Percentiles rank a stretch among this genome's conserved stretches.
These are phyloP conservation scores for Sitta europaea DNA, from an alignment of 2,113 vertebrate genomes.

Conservation along the genomic window DNA sequence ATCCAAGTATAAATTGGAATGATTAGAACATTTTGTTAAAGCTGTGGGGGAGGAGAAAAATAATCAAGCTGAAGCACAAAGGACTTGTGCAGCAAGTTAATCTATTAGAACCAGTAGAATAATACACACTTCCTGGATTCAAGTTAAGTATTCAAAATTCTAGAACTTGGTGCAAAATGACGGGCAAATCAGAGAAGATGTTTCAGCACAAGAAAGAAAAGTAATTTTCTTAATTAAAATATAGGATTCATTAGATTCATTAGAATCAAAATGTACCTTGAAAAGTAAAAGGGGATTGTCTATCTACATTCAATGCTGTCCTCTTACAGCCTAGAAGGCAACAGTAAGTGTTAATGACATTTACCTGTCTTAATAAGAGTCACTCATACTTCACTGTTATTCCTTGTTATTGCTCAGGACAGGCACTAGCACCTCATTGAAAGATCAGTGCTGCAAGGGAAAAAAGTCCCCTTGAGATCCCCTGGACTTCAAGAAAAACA, in stretches of 20 bases:
- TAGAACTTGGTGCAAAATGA: neutral
- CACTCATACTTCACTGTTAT: conserved; percentile 72
- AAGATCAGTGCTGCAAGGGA: conserved; percentile 73
- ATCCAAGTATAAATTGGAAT: conserved; percentile 37
- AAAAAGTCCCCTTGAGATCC: conserved; percentile 64
- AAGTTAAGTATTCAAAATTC: neutral
- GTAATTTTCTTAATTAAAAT: conserved; percentile 65
- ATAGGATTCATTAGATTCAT: conserved; percentile 31
- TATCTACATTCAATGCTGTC: conserved; percentile 26
- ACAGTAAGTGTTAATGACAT: conserved; percentile 72
- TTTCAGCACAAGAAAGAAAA: neutral
- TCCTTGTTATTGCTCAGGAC: conserved; percentile 74
- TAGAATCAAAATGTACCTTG: conserved; percentile 30
- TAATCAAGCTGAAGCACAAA: conserved; percentile 30
- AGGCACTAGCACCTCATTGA: conserved; percentile 73
- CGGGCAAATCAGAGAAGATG: neutral
- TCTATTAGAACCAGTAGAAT: neutral
- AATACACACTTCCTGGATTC: neutral
- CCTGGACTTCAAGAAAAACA: conserved; percentile 66
- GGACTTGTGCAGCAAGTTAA: neutral
- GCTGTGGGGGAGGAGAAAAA: neutral
- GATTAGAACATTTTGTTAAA: conserved; percentile 42
- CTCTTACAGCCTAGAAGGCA: conserved; percentile 61
- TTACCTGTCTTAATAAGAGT: conserved; percentile 74
- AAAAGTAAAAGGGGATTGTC: conserved; percentile 17